phyloP scores from a whole-genome alignment of 2,888 invertebrate genomes.

The Tinea semifulvella region DNA sequence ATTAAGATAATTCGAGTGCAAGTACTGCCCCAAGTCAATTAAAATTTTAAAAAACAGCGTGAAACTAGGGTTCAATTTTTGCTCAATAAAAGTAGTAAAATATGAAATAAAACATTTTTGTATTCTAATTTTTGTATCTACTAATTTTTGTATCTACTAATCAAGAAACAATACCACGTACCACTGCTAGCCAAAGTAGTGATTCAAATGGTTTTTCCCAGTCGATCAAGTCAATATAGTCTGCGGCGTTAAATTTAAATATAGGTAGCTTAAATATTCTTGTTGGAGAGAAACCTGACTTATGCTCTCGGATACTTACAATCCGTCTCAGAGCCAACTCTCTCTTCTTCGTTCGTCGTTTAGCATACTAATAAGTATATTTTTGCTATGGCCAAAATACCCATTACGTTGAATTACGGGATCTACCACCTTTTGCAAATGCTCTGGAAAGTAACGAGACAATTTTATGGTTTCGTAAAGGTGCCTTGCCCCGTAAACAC shows the following conservation, averaged over 20 bases:
- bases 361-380: constrained; percentile 6
- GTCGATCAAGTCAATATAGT: constrained; percentile 16
- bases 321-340: constrained; percentile 13
- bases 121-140: no score
- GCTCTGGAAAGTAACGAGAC: neutral
- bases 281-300: constrained; percentile 13
- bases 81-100: constrained; percentile 1
- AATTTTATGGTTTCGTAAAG: constrained; percentile 1
- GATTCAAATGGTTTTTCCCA: constrained; percentile 15
- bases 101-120: neutral
- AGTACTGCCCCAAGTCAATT: constrained; percentile 8
- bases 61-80: neutral
- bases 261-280: no score
- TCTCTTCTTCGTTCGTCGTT: constrained; percentile 8
- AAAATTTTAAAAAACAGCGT: neutral
- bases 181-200: no score
- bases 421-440: constrained; percentile 3
- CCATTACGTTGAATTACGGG: constrained; percentile 13
- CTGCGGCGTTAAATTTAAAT: no score
- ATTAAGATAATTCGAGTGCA: neutral
- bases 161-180: neutral
- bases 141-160: neutral
- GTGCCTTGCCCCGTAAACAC: constrained; percentile 10
- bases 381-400: constrained; percentile 10
- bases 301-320: constrained; percentile 5